Percentiles rank a stretch among this genome's conserved stretches.
These are phyloP conservation scores for Odontamblyopus rebecca DNA, from an alignment of 2,797 vertebrate species.

Conservation along the genomic window DNA sequence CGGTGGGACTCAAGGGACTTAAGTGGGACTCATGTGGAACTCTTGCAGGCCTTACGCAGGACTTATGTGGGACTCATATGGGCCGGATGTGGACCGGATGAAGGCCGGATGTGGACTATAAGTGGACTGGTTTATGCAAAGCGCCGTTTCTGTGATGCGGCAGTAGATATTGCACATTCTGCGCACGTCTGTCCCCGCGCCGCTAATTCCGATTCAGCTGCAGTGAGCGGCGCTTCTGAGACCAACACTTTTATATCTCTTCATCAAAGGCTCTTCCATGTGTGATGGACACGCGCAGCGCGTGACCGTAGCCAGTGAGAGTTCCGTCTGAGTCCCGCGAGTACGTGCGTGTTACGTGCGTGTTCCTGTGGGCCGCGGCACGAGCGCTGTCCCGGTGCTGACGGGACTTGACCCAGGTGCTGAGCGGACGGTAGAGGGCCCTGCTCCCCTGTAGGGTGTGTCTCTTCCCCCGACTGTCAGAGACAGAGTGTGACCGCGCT, in stretches of 20 bases:
- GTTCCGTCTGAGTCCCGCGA: not conserved
- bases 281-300: slow-evolving; percentile 1
- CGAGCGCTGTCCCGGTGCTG: not conserved
- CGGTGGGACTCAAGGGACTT: too few relatives aligned
- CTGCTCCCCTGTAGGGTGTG: slow-evolving; percentile 9
- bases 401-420: slow-evolving; percentile 6
- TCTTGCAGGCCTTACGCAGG: too few relatives aligned
- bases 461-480: not conserved
- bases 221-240: not conserved
- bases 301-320: not conserved
- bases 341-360: not conserved
- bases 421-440: not conserved
- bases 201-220: not conserved
- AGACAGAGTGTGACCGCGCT: not conserved
- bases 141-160: not conserved
- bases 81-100: too few relatives aligned
- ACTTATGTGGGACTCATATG: too few relatives aligned
- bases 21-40: too few relatives aligned
- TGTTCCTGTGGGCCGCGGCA: not conserved
- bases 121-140: not conserved
- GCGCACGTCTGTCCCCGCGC: slow-evolving; percentile 4
- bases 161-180: slow-evolving; percentile 5
- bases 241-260: slow-evolving; percentile 7
- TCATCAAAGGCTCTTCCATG: slow-evolving; percentile 5
- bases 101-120: not conserved